Percentiles rank a stretch among this genome's conserved stretches.
Evolutionary conservation across 2,797 vertebrate species (phyloP).

Genomic region (Microtus californicus): DNA sequence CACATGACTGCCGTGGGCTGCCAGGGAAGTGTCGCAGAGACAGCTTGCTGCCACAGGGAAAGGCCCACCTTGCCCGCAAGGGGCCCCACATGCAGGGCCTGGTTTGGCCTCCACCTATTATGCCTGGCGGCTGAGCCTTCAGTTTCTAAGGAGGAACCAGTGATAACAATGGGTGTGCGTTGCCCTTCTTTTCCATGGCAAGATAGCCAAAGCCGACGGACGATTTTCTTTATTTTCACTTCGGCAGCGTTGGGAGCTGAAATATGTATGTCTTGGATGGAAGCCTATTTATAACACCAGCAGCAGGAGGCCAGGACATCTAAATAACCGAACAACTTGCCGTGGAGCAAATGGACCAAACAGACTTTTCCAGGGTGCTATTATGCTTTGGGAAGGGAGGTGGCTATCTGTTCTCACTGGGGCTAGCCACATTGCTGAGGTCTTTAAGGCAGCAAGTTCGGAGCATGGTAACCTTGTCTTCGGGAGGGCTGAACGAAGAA

Average conservation of each 20-base stretch:
- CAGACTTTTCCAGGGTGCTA: background rate
- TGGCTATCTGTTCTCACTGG: background rate
- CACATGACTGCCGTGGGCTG: background rate
- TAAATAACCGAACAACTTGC: background rate
- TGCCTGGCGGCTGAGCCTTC: background rate
- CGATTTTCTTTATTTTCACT: background rate
- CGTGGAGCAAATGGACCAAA: background rate
- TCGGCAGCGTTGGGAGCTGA: background rate
- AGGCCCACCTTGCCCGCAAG: background rate
- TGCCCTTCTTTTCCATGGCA: background rate
- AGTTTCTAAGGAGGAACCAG: background rate
- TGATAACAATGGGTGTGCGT: background rate
- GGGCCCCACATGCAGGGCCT: background rate
- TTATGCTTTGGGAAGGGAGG: background rate
- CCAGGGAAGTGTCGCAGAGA: background rate
- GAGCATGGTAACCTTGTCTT: background rate
- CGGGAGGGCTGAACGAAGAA: background rate
- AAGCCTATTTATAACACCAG: background rate
- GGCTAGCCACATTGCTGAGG: background rate
- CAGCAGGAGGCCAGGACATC: background rate
- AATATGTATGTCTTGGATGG: conserved; percentile 24
- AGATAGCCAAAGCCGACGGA: background rate
- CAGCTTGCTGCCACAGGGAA: background rate
- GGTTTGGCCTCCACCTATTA: background rate
- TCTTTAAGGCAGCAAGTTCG: background rate